phyloP scores from a whole-genome alignment of 2,113 vertebrate species.

The mouse (Mus musculus) region DNA sequence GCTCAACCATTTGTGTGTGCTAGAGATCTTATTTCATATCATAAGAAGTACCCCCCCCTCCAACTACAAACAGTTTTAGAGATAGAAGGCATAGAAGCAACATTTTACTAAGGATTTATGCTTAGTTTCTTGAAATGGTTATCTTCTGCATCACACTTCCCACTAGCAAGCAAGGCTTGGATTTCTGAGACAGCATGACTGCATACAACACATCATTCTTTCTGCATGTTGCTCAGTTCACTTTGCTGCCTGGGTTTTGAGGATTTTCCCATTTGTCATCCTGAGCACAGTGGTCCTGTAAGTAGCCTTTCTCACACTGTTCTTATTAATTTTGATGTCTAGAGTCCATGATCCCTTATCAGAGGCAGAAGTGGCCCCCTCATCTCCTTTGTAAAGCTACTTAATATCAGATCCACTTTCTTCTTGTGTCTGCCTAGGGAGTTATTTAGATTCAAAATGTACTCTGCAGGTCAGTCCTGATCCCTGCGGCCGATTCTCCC shows the following conservation, averaged over 20 bases:
- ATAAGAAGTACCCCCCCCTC: background rate
- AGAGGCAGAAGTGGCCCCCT: background rate
- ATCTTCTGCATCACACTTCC: background rate
- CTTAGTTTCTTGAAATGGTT: background rate
- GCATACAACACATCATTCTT: background rate
- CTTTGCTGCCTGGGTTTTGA: background rate
- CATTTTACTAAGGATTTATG: background rate
- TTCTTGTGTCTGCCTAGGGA: background rate
- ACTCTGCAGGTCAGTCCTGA: background rate
- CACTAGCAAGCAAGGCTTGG: background rate
- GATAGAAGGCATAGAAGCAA: background rate
- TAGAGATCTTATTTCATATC: background rate
- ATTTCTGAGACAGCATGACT: constrained; percentile 1
- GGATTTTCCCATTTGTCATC: background rate
- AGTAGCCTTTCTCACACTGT: background rate
- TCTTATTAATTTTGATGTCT: background rate
- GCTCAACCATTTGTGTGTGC: background rate
- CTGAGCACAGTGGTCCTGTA: background rate
- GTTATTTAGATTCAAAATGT: background rate
- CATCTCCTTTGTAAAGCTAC: background rate
- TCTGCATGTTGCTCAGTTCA: background rate
- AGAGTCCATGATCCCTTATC: background rate
- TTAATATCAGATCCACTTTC: background rate
- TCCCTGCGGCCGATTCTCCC: background rate
- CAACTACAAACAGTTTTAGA: background rate